phyloP scores from a whole-genome alignment of 2,113 vertebrate genomes.

The Cathartes aura region DNA sequence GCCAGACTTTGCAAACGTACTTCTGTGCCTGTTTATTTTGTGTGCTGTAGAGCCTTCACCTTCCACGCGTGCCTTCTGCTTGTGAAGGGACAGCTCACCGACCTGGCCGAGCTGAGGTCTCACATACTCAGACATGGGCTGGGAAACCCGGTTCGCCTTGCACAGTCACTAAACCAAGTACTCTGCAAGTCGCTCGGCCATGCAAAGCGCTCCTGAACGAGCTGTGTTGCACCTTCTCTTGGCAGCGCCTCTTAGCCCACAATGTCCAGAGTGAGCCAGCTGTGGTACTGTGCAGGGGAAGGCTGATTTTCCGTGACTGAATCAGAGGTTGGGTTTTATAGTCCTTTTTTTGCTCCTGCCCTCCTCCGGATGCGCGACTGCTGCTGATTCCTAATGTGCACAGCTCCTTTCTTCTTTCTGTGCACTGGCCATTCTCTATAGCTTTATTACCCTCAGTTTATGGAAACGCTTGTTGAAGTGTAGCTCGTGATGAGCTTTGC shows the following conservation, averaged over 20 bases:
- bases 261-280: neutral
- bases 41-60: neutral
- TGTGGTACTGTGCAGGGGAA: neutral
- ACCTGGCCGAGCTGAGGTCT: neutral
- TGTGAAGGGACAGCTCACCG: neutral
- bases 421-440: neutral
- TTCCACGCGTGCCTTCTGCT: accelerated
- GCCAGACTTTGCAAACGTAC: neutral
- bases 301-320: neutral
- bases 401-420: neutral
- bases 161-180: neutral
- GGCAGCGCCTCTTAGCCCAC: accelerated
- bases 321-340: neutral
- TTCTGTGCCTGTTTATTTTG: neutral
- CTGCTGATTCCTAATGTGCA: neutral
- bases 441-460: neutral
- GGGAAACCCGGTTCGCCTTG: neutral
- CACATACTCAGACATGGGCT: accelerated
- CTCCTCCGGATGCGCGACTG: accelerated
- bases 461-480: neutral
- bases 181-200: accelerated
- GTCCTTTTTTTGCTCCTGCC: neutral
- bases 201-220: neutral
- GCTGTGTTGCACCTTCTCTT: neutral
- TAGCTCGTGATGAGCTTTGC: neutral